These are phyloP conservation scores for Ciona savignyi DNA, from an alignment of 23 tunicate species.

Conservation along the genomic window DNA sequence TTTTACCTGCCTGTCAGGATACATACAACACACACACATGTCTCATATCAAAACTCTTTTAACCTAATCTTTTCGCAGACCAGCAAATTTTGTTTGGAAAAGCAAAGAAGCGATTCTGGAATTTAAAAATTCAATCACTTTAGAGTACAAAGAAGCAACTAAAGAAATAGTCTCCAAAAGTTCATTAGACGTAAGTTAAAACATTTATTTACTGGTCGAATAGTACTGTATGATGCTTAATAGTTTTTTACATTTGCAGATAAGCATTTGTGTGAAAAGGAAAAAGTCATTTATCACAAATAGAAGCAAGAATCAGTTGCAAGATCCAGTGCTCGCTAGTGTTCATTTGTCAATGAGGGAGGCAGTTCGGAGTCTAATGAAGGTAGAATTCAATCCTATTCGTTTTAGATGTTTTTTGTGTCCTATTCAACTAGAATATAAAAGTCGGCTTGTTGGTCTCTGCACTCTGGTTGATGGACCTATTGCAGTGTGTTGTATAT, in stretches of 20 bases:
- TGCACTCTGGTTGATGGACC: no score
- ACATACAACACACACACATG: neutral
- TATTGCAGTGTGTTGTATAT: no score
- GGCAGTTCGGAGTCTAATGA: neutral
- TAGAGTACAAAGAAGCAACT: conserved; percentile 24
- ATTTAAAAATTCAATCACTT: conserved; percentile 33
- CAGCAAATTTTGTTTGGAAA: conserved; percentile 4
- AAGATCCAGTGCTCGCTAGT: neutral
- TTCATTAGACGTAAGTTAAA: conserved; percentile 24
- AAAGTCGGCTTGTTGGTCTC: no score
- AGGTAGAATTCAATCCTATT: no score
- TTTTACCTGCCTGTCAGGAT: no score
- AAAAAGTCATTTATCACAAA: neutral
- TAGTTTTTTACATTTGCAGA: neutral
- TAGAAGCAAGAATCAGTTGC: neutral
- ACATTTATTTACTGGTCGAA: neutral
- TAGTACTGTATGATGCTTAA: neutral
- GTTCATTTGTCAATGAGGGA: neutral
- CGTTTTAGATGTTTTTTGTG: no score
- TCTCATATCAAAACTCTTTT: no score
- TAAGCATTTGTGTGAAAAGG: neutral
- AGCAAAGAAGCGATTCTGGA: conserved; percentile 38
- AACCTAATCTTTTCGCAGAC: neutral
- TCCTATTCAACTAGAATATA: no score
- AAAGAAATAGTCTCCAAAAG: conserved; percentile 32